phyloP scores from a whole-genome alignment of 2,113 vertebrate species.

The Orycteropus afer region DNA sequence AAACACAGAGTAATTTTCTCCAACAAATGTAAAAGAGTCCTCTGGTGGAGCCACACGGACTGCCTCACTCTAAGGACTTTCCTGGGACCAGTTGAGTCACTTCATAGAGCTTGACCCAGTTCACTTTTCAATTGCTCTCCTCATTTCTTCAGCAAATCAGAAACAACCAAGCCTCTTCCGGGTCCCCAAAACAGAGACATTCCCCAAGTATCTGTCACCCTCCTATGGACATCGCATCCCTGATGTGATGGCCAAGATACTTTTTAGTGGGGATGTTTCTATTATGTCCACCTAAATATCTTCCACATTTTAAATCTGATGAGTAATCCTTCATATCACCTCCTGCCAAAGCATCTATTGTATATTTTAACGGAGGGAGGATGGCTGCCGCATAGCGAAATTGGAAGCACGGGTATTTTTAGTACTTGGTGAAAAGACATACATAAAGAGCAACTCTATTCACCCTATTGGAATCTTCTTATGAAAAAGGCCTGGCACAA shows the following conservation, averaged over 20 bases:
- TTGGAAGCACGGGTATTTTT: constrained; percentile 78
- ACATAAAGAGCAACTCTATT: constrained; percentile 77
- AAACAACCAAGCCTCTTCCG: not conserved
- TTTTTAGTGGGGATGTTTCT: not conserved
- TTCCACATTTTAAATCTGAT: constrained; percentile 56
- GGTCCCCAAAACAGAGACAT: not conserved
- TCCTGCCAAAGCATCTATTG: constrained; percentile 75
- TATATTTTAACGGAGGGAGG: constrained; percentile 70
- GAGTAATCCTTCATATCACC: constrained; percentile 58
- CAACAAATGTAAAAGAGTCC: not conserved
- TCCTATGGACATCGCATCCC: not conserved
- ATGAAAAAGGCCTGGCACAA: constrained; percentile 79
- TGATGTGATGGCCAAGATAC: too few species aligned
- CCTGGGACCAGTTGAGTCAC: not conserved
- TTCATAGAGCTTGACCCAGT: not conserved
- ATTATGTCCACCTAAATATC: constrained; percentile 40
- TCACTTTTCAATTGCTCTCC: not conserved
- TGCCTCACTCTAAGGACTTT: not conserved
- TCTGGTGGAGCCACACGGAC: not conserved
- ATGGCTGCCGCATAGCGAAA: constrained; percentile 64
- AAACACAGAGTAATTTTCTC: not conserved
- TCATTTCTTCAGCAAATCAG: not conserved
- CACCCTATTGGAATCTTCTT: constrained; percentile 79
- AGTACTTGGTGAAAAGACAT: constrained; percentile 74
- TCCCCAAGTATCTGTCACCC: not conserved